These are phyloP conservation scores for Melospiza georgiana DNA, from an alignment of 2,113 vertebrate species.

Conservation along the genomic window DNA sequence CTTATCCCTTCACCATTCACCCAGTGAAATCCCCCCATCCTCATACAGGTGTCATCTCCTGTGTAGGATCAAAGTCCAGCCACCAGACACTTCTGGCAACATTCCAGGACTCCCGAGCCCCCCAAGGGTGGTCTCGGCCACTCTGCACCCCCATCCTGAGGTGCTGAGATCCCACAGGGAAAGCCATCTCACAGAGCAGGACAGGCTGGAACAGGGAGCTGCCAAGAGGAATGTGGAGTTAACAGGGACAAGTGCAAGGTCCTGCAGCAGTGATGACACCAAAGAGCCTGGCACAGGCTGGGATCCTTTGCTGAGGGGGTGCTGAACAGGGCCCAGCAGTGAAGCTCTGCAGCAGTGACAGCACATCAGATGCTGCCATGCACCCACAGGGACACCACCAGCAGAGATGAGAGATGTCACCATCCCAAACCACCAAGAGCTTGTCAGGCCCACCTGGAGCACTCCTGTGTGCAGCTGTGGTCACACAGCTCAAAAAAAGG, in stretches of 20 bases:
- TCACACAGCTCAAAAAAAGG: not conserved
- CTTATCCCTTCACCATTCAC: no score
- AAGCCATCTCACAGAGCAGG: not conserved
- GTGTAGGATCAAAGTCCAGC: no score
- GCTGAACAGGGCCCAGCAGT: not conserved
- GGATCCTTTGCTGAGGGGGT: not conserved
- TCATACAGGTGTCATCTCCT: no score
- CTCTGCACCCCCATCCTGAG: no score
- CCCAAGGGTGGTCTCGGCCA: no score
- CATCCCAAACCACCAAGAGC: not conserved
- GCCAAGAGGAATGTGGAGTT: not conserved
- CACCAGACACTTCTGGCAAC: no score
- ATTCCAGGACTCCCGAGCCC: no score
- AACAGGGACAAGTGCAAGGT: not conserved
- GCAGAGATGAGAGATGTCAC: not conserved
- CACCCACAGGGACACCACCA: not conserved
- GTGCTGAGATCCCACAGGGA: no score
- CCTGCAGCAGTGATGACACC: not conserved
- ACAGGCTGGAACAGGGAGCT: not conserved
- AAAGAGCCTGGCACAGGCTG: not conserved
- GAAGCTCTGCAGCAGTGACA: not conserved
- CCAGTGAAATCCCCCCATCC: no score
- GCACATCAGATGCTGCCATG: not conserved
- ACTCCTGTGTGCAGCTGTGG: not conserved
- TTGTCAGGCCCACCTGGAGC: not conserved